Percentiles rank a stretch among this genome's conserved stretches.
Conservation (phyloP, 2,888 invertebrate genomes). For the Atethmia centrago region DNA sequence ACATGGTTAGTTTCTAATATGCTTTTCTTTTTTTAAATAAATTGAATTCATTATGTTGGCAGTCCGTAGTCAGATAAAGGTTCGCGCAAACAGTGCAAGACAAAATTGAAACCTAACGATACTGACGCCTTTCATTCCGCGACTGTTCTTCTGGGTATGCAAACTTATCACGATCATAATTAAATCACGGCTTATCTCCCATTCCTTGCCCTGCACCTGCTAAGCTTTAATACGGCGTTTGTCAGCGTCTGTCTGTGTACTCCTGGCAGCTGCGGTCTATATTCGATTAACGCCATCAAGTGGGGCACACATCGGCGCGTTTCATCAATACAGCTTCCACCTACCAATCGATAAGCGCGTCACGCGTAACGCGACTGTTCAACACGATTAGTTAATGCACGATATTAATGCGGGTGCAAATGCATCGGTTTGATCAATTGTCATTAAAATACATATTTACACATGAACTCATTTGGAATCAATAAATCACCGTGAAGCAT, state of each 20-base stretch:
- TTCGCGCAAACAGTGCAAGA: not conserved
- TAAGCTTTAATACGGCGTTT: not conserved
- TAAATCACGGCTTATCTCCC: not conserved
- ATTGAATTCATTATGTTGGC: not conserved
- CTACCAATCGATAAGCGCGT: not conserved
- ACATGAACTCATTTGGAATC: slow-evolving; percentile 7
- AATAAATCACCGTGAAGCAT: not conserved
- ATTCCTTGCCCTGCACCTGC: not conserved
- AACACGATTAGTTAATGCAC: not conserved
- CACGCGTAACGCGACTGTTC: not conserved
- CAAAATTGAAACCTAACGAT: not conserved
- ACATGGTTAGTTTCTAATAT: not conserved
- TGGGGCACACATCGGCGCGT: not conserved
- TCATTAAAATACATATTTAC: not conserved
- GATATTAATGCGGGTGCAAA: not conserved
- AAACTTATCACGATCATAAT: not conserved
- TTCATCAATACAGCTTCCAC: slow-evolving; percentile 8
- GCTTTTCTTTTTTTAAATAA: not conserved
- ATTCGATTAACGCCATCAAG: slow-evolving; percentile 13
- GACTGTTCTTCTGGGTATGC: not conserved
- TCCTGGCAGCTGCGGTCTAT: not conserved
- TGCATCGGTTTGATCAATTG: slow-evolving; percentile 11
- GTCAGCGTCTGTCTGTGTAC: not conserved
- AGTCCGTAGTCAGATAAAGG: not conserved
- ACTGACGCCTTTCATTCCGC: not conserved